Conservation (phyloP, 2,797 vertebrate genomes). For the Melanotaenia parkinsoni region DNA sequence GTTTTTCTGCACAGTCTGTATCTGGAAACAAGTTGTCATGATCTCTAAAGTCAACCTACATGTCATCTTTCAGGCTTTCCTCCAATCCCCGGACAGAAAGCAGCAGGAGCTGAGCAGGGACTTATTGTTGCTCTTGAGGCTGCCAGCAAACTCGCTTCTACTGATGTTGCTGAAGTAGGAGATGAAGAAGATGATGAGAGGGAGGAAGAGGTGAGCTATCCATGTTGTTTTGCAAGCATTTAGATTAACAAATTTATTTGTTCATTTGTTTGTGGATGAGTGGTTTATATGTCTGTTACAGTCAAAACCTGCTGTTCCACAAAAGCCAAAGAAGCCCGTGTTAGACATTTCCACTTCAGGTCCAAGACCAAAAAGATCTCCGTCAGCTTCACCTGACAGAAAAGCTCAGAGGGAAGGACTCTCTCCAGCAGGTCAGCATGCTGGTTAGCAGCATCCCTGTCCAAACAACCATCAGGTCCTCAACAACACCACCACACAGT, state of each 20-base stretch:
- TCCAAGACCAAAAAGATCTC: conserved; percentile 50
- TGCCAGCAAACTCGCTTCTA: conserved; percentile 84
- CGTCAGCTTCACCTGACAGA: conserved; percentile 71
- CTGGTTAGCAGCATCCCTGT: not conserved
- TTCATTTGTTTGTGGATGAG: not conserved
- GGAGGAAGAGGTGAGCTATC: conserved; percentile 62
- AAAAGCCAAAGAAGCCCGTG: conserved; percentile 65
- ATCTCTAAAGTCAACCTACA: not conserved
- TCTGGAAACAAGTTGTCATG: not conserved
- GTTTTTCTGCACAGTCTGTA: not conserved
- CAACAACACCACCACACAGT: not conserved
- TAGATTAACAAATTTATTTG: too few species aligned
- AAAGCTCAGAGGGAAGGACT: conserved; percentile 50
- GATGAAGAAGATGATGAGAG: conserved; percentile 79
- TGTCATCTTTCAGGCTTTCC: conserved; percentile 88
- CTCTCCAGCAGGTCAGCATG: conserved; percentile 68
- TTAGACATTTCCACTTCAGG: conserved; percentile 57
- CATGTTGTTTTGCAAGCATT: not conserved
- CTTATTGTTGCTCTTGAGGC: conserved; percentile 87
- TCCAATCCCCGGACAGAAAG: conserved; percentile 90
- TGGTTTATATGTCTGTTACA: conserved; percentile 19
- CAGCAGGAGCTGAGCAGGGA: conserved; percentile 71
- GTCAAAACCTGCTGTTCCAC: conserved; percentile 56
- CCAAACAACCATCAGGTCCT: not conserved
- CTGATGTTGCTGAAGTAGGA: conserved; percentile 73